Base-by-base conservation (phyloP, 2,113 vertebrate species). In the Callorhinus ursinus region DNA sequence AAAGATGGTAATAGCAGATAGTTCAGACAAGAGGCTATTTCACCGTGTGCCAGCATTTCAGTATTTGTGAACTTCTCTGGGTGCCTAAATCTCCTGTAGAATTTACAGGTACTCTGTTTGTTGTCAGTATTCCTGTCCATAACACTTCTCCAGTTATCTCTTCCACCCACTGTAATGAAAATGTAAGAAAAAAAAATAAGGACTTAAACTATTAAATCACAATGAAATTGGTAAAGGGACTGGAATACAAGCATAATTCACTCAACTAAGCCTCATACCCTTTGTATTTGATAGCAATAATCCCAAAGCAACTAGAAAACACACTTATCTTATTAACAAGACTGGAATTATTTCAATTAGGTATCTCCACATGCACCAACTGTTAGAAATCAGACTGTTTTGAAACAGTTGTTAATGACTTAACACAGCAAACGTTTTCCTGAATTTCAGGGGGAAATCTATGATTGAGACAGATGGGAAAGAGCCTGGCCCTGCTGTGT, bases 301-400 rank as follows among this genome's bases (percentile, higher is more conserved):
- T 97, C 96, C 96, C 77, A 83, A 11, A 79, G 96, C 95, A 98
- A 97, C 95, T 94, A 94, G 93, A 97, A 98, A 97, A 97, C 96
- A 96, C 95, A 97, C 96, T 98, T 98, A 96, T 98, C 97, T 98
- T 98, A 98, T 97, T 98, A 98, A 98, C 84, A 49, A 98, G 97
- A 97, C 96, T 97, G 92, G 98, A 98, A 98, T 98, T 98, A 98
- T 98, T 98, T 98, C 98, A 98, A 98, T 98, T 97, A 98, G 97
- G 95, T 97, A 97, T 97, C 95, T 97, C 95, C 97, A 98, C 97
- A 97, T 97, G 96, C 90, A 97, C 95, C 95, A 97, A 98, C 97
- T 98, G 95, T 97, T 97, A 98, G 88, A 96, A 97, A 98, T 98
- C 97, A 98, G 97, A 97, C 93, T 98, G 97, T 97, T 98, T 98